Percentiles rank a stretch among this genome's conserved stretches.
Conservation (phyloP, 2,888 invertebrate species). For the Aproaerema taeniolella region DNA sequence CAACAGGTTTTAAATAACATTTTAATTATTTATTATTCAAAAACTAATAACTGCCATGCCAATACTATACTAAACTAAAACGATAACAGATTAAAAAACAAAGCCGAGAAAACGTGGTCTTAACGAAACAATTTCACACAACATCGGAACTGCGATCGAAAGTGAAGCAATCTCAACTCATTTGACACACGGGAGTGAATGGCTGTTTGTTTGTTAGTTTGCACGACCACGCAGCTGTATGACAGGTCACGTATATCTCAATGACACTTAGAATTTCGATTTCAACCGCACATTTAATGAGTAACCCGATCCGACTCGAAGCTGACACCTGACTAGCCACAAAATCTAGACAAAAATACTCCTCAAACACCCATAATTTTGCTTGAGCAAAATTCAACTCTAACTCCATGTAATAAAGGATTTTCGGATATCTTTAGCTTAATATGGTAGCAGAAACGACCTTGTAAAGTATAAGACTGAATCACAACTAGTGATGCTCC, state of each 20-base stretch:
- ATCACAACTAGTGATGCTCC: slow-evolving; percentile 23
- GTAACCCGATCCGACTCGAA: slow-evolving; percentile 12
- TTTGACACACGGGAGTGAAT: background rate
- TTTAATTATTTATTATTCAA: no score
- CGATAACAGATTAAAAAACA: no score
- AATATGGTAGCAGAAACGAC: slow-evolving; percentile 22
- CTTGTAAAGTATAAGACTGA: slow-evolving; percentile 37
- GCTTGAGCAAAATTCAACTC: background rate
- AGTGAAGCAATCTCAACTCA: background rate
- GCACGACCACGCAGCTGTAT: slow-evolving; percentile 9
- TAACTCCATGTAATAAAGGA: background rate
- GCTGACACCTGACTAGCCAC: slow-evolving; percentile 12
- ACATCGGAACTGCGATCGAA: background rate
- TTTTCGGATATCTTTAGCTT: background rate
- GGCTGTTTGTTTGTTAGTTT: slow-evolving; percentile 2
- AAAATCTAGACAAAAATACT: slow-evolving; percentile 1
- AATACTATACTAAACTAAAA: no score
- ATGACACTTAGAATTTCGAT: slow-evolving; percentile 25
- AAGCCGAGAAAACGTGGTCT: no score
- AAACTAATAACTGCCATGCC: no score
- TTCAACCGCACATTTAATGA: slow-evolving; percentile 8
- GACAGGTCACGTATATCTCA: slow-evolving; percentile 5
- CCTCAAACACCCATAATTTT: background rate
- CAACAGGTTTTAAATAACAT: no score
- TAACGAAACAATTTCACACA: background rate